Evolutionary conservation across 2,888 invertebrate genomes (phyloP).

Genomic region (Epsilonema sp.): DNA sequence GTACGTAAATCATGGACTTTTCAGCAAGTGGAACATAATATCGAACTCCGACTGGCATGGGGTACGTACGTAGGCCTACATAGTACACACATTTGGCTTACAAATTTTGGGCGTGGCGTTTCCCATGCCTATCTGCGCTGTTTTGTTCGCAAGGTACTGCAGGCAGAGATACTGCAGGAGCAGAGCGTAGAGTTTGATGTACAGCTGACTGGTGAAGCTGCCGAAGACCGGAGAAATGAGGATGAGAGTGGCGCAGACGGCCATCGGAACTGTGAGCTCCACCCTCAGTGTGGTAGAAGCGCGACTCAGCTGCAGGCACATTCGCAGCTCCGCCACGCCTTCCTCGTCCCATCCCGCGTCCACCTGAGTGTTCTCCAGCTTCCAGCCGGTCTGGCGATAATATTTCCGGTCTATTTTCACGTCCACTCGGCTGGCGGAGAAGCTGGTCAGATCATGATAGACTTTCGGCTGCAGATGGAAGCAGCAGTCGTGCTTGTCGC

Average conservation of each 20-base stretch:
- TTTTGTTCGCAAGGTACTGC: slow-evolving; percentile 22
- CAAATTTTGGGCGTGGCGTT: slow-evolving; percentile 20
- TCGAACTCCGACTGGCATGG: no score
- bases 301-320: neutral
- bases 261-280: slow-evolving; percentile 1
- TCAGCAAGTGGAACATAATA: no score
- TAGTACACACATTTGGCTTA: no score
- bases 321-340: slow-evolving; percentile 12
- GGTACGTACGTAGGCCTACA: no score
- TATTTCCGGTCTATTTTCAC: slow-evolving; percentile 27
- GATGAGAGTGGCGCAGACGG: neutral
- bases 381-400: slow-evolving; percentile 27
- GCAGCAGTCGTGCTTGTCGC: slow-evolving; percentile 25
- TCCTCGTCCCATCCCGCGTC: neutral
- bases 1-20: no score
- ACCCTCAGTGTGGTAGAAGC: neutral
- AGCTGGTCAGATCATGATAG: slow-evolving; percentile 19
- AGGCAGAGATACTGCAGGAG: slow-evolving; percentile 22
- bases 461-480: slow-evolving; percentile 22
- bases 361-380: slow-evolving; percentile 7
- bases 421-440: slow-evolving; percentile 19
- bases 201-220: slow-evolving; percentile 16
- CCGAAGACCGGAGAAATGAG: slow-evolving; percentile 4
- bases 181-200: slow-evolving; percentile 22
- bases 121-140: slow-evolving; percentile 21